These are phyloP conservation scores for Threskiornis aethiopicus DNA, from an alignment of 2,797 vertebrate genomes.

Conservation along the genomic window DNA sequence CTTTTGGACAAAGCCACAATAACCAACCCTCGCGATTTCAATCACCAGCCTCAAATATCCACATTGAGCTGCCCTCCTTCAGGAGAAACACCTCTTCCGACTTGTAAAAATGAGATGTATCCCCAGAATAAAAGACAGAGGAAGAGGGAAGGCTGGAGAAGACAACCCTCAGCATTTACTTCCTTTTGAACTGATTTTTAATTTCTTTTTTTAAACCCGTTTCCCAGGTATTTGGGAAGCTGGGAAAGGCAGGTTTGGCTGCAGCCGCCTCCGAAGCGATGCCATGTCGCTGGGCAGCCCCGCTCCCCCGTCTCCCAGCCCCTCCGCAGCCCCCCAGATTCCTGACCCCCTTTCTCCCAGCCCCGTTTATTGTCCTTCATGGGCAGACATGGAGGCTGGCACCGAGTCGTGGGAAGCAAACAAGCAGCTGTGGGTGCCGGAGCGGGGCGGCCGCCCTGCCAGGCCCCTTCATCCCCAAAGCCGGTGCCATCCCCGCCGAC, in stretches of 20 bases:
- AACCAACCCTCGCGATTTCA: neutral
- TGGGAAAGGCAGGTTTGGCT: fast-evolving
- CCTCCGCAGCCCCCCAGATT: neutral
- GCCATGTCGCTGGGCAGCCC: fast-evolving
- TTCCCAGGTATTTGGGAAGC: neutral
- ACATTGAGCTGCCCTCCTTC: fast-evolving
- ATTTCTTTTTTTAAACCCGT: fast-evolving
- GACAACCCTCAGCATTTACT: neutral
- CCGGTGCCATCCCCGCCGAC: neutral
- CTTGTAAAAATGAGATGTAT: neutral
- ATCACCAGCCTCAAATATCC: neutral
- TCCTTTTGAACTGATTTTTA: neutral
- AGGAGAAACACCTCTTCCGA: neutral
- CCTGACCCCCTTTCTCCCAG: neutral
- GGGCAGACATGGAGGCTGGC: neutral
- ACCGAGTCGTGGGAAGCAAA: slow-evolving; percentile 1
- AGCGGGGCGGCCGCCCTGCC: neutral
- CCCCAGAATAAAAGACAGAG: neutral
- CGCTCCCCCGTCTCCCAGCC: fast-evolving
- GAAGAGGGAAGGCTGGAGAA: neutral
- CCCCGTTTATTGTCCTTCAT: neutral
- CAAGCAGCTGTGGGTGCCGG: neutral
- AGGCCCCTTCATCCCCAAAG: neutral
- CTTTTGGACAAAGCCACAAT: neutral
- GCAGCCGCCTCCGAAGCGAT: fast-evolving